A percentile compares a stretch with the other conserved stretches of the same genome.
Conservation (phyloP, 2,888 invertebrate species). For the Choristoneura rosaceana region DNA sequence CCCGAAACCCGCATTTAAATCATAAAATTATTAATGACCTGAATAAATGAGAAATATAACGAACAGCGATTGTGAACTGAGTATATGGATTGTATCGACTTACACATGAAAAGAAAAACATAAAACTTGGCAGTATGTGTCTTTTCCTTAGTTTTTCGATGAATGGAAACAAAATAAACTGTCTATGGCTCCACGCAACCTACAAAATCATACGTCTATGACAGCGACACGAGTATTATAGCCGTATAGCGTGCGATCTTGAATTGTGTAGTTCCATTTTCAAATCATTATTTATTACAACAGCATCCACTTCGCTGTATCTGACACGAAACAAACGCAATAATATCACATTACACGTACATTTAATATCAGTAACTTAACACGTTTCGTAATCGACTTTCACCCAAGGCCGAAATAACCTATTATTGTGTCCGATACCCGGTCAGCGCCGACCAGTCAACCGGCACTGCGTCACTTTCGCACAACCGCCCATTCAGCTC, state of each 20-base stretch:
- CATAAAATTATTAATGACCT: too few relatives aligned
- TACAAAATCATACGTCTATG: background rate
- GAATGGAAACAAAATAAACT: background rate
- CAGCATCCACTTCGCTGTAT: slow-evolving; percentile 30
- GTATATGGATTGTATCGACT: too few relatives aligned
- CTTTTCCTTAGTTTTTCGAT: background rate
- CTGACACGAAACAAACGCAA: slow-evolving; percentile 34
- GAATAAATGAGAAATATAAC: background rate
- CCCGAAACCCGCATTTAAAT: too few relatives aligned
- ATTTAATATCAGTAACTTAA: slow-evolving; percentile 41
- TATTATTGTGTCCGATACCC: slow-evolving; percentile 52
- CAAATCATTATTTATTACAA: slow-evolving; percentile 17
- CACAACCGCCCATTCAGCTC: slow-evolving; percentile 15
- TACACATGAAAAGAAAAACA: background rate
- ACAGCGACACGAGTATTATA: background rate
- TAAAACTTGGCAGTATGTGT: background rate
- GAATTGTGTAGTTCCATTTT: slow-evolving; percentile 22
- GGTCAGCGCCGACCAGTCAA: slow-evolving; percentile 40
- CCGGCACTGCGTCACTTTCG: slow-evolving; percentile 36
- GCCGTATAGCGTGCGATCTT: background rate
- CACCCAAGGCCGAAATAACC: slow-evolving; percentile 77
- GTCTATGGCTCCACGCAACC: background rate
- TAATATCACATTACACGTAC: slow-evolving; percentile 34
- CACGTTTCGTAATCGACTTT: slow-evolving; percentile 64
- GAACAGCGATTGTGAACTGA: background rate